Evolutionary conservation across 2,888 invertebrate genomes (phyloP).

Genomic region (Galeopsomyia nigrocyanea): DNA sequence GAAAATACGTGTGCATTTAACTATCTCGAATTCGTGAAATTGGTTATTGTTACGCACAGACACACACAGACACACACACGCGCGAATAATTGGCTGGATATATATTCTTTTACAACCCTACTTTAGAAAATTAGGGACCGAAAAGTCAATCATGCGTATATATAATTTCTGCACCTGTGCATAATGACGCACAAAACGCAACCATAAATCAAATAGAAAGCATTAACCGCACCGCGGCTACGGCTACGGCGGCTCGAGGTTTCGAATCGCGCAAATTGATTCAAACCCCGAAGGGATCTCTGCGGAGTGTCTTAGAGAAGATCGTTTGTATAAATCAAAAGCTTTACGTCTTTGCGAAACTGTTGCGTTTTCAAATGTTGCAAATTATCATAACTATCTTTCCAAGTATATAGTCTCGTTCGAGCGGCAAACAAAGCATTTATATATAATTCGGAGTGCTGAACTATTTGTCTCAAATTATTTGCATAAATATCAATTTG

Average conservation of each 20-base stretch:
- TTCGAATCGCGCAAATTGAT: slow-evolving; percentile 29
- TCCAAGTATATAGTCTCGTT: no score
- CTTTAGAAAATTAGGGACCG: slow-evolving; percentile 31
- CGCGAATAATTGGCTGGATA: not conserved
- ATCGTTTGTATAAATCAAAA: slow-evolving; percentile 7
- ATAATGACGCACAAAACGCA: slow-evolving; percentile 37
- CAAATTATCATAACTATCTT: no score
- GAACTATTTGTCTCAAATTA: no score
- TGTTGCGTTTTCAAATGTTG: no score
- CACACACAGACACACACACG: no score
- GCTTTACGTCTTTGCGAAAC: no score
- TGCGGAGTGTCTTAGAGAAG: slow-evolving; percentile 6
- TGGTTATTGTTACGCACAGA: not conserved
- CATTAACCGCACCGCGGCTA: slow-evolving; percentile 11
- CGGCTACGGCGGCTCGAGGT: slow-evolving; percentile 16
- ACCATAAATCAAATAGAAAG: slow-evolving; percentile 35
- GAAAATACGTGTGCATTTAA: no score
- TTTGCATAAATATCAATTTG: no score
- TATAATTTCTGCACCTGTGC: slow-evolving; percentile 37
- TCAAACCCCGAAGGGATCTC: slow-evolving; percentile 24
- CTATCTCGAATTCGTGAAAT: no score
- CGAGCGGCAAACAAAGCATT: no score
- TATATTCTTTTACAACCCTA: slow-evolving; percentile 2
- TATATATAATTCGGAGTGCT: no score
- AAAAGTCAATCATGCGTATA: slow-evolving; percentile 37